Conservation (phyloP, 2,113 vertebrate genomes). For the Lasiurus cinereus region DNA sequence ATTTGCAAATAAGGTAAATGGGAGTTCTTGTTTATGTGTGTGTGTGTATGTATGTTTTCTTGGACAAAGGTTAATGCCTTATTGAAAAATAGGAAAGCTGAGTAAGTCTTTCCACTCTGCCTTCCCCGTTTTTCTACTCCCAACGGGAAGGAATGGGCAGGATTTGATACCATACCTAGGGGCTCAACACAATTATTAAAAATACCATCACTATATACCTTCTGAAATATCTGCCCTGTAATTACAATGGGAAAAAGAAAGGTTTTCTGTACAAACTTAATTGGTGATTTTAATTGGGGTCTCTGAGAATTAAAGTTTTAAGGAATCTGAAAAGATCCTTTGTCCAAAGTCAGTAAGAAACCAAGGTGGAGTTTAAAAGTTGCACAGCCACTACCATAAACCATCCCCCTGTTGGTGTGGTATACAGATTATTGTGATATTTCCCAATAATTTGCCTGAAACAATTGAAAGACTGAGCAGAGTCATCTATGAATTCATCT, state of each 20-base stretch:
- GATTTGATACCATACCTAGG: background rate
- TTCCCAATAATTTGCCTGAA: constrained; percentile 39
- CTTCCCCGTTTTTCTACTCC: background rate
- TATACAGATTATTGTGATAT: background rate
- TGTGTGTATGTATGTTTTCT: constrained; percentile 57
- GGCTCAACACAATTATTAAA: constrained; percentile 50
- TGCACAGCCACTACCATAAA: background rate
- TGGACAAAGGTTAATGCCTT: constrained; percentile 65
- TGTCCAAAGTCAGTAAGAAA: constrained; percentile 6
- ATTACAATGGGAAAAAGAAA: constrained; percentile 45
- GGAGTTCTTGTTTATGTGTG: constrained; percentile 57
- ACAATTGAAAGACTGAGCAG: background rate
- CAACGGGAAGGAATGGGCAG: background rate
- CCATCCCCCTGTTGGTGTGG: background rate
- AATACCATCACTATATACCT: background rate
- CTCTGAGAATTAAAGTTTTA: constrained; percentile 32
- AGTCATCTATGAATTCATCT: constrained; percentile 23
- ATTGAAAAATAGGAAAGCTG: constrained; percentile 46
- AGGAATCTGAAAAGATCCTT: background rate
- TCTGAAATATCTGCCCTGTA: constrained; percentile 1
- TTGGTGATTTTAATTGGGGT: background rate
- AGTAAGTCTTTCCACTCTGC: background rate
- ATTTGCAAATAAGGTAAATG: constrained; percentile 77
- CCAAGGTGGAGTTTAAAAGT: background rate
- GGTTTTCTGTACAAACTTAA: background rate